Conservation (phyloP, 2,113 vertebrate genomes). For the Rhinopithecus roxellana region DNA sequence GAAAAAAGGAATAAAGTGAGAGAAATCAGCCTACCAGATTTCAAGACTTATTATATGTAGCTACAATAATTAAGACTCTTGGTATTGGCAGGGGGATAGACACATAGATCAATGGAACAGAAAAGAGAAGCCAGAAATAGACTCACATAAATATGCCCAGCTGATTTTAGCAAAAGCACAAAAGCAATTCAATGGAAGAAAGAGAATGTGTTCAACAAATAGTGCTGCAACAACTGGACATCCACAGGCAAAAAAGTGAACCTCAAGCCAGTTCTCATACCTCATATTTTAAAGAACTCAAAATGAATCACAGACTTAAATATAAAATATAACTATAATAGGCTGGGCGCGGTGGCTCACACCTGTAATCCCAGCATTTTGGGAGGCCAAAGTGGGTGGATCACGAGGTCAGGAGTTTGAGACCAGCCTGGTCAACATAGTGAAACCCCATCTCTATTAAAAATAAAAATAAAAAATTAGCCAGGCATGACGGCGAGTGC, state of each 20-base stretch:
- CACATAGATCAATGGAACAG: not conserved
- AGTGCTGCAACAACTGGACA: not conserved
- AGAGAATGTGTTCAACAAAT: not conserved
- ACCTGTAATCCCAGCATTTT: too few relatives aligned
- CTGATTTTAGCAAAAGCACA: not conserved
- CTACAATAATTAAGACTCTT: not conserved
- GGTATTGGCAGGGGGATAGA: not conserved
- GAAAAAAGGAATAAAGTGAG: not conserved
- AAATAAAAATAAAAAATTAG: too few relatives aligned
- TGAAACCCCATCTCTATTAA: too few relatives aligned
- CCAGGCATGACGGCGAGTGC: too few relatives aligned
- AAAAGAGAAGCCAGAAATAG: not conserved
- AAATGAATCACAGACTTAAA: not conserved
- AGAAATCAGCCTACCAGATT: not conserved
- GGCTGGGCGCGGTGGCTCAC: too few relatives aligned
- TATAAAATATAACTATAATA: not conserved
- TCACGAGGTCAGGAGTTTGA: too few relatives aligned
- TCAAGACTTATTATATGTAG: not conserved
- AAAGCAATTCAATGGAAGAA: not conserved
- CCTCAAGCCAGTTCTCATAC: not conserved
- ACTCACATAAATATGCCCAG: not conserved
- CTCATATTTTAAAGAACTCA: not conserved
- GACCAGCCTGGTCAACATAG: too few relatives aligned
- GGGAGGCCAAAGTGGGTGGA: too few relatives aligned
- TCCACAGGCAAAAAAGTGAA: not conserved